phyloP scores from a whole-genome alignment of 2,888 invertebrate genomes.

The Volucella inanis region DNA sequence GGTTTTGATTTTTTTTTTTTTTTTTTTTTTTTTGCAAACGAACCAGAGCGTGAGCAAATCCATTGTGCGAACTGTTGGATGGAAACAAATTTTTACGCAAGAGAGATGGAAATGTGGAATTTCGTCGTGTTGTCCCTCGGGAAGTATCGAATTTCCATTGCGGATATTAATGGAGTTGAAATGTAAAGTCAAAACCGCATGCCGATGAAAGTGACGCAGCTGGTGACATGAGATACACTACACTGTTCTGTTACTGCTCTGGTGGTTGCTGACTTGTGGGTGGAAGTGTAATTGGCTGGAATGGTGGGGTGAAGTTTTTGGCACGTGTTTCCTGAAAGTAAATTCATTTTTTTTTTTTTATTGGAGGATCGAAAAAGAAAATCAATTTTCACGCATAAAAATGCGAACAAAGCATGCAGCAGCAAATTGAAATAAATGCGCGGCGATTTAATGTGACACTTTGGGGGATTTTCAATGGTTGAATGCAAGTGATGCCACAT shows the following conservation, averaged over 20 bases:
- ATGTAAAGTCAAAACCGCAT: conserved; percentile 57
- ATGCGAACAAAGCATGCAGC: background rate
- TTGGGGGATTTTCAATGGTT: conserved; percentile 11
- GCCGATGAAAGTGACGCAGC: conserved; percentile 20
- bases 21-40: conserved; percentile 6
- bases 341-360: conserved; percentile 57
- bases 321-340: conserved; percentile 26
- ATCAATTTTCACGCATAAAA: conserved; percentile 29
- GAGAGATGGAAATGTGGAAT: background rate
- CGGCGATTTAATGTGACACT: conserved; percentile 56
- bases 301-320: conserved; percentile 41
- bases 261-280: conserved; percentile 9
- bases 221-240: conserved; percentile 37
- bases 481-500: too few relatives aligned
- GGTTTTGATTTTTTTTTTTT: conserved; percentile 30
- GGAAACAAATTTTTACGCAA: too few relatives aligned
- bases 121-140: background rate
- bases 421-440: conserved; percentile 64
- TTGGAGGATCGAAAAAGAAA: background rate
- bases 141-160: conserved; percentile 65
- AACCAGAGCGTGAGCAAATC: too few relatives aligned
- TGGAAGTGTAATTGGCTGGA: conserved; percentile 59
- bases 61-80: too few relatives aligned
- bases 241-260: too few relatives aligned
- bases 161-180: conserved; percentile 72